These are phyloP conservation scores for Caenorhabditis briggsae DNA, from an alignment of 1,140 invertebrate genomes.

Conservation along the genomic window DNA sequence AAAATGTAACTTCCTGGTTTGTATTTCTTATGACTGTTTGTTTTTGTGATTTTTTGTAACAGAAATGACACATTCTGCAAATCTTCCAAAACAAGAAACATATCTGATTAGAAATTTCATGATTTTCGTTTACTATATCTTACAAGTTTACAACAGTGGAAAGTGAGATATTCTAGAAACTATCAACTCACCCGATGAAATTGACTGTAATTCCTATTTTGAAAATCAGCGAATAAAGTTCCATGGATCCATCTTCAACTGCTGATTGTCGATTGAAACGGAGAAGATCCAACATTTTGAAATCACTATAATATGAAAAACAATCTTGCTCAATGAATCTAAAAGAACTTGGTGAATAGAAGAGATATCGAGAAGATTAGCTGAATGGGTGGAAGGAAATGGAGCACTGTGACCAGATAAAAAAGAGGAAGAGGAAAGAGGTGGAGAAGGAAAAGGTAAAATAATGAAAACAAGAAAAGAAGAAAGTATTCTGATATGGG, in stretches of 20 bases:
- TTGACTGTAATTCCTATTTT: background rate
- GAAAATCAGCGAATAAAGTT: background rate
- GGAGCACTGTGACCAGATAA: background rate
- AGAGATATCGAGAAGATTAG: background rate
- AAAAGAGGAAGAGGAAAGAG: background rate
- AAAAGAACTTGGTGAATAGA: background rate
- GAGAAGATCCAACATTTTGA: background rate
- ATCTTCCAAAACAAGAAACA: no score
- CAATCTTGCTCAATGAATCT: no score
- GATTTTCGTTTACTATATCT: no score
- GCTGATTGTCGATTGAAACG: background rate
- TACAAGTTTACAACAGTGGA: no score
- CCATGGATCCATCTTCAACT: background rate
- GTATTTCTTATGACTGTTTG: no score
- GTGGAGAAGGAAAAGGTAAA: background rate
- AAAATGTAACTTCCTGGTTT: no score
- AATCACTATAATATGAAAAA: no score
- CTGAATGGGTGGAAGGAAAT: background rate
- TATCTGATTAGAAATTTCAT: no score
- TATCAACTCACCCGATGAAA: background rate
- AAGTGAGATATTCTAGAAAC: no score
- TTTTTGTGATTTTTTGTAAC: no score
- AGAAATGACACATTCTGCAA: no score
- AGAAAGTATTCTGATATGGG: conserved; percentile 1
- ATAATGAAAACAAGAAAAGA: conserved; percentile 3